Evolutionary conservation across 2,797 vertebrate species (phyloP), one percentile per base, ranked within the genome.

Genomic region (Podargus strigoides): DNA sequence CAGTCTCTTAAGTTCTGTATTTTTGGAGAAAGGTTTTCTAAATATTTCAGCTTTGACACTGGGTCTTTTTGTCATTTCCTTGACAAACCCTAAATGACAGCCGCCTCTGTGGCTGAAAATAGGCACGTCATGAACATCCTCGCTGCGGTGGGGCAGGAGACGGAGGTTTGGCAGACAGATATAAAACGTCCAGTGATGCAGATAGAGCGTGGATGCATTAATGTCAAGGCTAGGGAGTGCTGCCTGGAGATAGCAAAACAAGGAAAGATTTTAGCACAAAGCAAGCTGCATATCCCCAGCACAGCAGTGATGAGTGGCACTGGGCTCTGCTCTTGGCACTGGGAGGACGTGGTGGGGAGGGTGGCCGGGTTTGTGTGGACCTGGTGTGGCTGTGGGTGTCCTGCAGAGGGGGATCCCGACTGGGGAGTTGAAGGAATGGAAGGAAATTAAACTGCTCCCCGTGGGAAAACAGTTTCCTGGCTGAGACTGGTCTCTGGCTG

Each of bases 101-200:
- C 80, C 19, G 4, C 87, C 72, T 87, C 90, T 44, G 27, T 30
- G 49, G 42, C 92, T 90, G 75, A 75, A 90, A 94, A 94, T 67
- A 90, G 80, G 80, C 74, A 50, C 11, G 1, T 41, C 72, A 12
- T 70, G 69, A 70, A 24, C 53, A 72, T 41, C 67, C 53, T 3
- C 75, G 52, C 50, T 74, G 10, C 2, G 42, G 52, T 13, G 37
- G 67, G 49, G 72, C 32, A 66, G 34, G 49, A 90, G 70, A 58
- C 36, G 72, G 56, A 90, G 58, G 20, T 53, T 36, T 82, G 76
- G 66, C 47, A 34, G 84, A 82, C 49, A 82, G 56, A 85, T 44
- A 62, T 39, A 56, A 85, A 64, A 44, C 28, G 47, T 39, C 70
- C 22, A 1, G 58, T 32, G 47, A 63, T 59, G 87, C 72, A 63